Conservation (phyloP, 2,113 vertebrate genomes). For the Monopterus albus region DNA sequence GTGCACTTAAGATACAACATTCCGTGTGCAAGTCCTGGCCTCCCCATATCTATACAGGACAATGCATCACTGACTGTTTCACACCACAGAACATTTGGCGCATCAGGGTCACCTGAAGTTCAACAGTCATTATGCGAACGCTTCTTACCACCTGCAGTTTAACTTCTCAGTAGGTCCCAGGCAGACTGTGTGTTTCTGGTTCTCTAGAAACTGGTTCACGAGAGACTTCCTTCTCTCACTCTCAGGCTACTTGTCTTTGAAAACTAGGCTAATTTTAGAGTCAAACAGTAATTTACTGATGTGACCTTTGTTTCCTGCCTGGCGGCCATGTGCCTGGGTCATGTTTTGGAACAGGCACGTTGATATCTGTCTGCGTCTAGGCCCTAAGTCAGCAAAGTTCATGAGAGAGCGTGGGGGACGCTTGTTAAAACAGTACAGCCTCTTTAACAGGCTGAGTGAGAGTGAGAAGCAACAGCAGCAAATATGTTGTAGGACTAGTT, state of each 20-base stretch:
- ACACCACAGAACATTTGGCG: not conserved
- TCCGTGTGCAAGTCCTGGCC: not conserved
- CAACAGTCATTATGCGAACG: conserved; percentile 16
- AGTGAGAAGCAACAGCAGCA: conserved; percentile 15
- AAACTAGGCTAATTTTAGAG: conserved; percentile 54
- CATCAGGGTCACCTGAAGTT: conserved; percentile 26
- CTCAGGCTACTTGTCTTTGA: not conserved
- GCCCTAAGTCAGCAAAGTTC: conserved; percentile 62
- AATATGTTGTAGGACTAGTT: conserved; percentile 38
- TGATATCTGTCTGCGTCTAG: conserved; percentile 61
- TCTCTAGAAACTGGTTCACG: conserved; percentile 18
- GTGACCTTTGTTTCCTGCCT: conserved; percentile 75
- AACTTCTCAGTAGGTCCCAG: conserved; percentile 6
- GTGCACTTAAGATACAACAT: not conserved
- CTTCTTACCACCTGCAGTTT: conserved; percentile 19
- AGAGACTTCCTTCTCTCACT: not conserved
- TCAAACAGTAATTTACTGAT: conserved; percentile 61
- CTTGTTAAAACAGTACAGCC: conserved; percentile 46
- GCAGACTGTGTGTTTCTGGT: not conserved
- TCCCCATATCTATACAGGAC: not conserved
- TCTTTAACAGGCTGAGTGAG: conserved; percentile 10
- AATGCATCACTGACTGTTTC: not conserved
- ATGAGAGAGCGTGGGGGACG: conserved; percentile 35
- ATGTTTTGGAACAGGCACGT: conserved; percentile 69
- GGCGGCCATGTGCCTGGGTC: conserved; percentile 75